Base-by-base conservation (phyloP, 2,113 vertebrate genomes). In the Arenaria interpres region DNA sequence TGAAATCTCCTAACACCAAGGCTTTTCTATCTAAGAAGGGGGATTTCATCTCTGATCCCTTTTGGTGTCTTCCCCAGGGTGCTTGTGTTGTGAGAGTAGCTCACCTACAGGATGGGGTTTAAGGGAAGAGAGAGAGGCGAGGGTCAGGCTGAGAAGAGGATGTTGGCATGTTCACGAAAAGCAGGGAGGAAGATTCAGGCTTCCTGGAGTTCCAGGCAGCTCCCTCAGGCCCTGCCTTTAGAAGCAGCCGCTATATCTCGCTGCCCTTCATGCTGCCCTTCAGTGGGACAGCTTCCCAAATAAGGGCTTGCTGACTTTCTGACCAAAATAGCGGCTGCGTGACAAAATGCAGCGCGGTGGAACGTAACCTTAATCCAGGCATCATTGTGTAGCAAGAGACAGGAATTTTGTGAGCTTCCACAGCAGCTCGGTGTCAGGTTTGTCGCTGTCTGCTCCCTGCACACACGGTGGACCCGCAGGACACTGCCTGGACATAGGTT, bases 271-370 rank as follows among this genome's bases (percentile, higher is more conserved):
- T 33, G 54, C 41, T 96, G 95, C 79, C 93, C 96, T 97, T 93
- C 94, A 94, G 85, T 43, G 85, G 85, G 79, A 80, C 94, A 77
- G 83, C 95, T 97, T 97, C 94, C 97, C 97, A 97, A 97, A 97
- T 97, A 98, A 63, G 97, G 97, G 5, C 96, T 82, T 60, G 92
- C 80, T 82, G 94, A 89, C 91, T 92, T 96, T 86, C 94, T 72
- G 96, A 95, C 96, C 96, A 80, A 97, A 98, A 97, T 98, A 98
- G 97, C 92, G 80, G 8, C 95, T 96, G 82, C 95, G 89, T 97
- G 97, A 97, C 97, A 97, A 96, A 97, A 97, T 97, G 96, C 95
- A 96, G 92, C 62, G 2, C 5, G 0, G 59, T 82, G 95, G 92
- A 96, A 95, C 51, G 93, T 94, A 95, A 96, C 93, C 96, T 90